Conservation (phyloP, 2,888 invertebrate genomes). For the Thecophora atra region DNA sequence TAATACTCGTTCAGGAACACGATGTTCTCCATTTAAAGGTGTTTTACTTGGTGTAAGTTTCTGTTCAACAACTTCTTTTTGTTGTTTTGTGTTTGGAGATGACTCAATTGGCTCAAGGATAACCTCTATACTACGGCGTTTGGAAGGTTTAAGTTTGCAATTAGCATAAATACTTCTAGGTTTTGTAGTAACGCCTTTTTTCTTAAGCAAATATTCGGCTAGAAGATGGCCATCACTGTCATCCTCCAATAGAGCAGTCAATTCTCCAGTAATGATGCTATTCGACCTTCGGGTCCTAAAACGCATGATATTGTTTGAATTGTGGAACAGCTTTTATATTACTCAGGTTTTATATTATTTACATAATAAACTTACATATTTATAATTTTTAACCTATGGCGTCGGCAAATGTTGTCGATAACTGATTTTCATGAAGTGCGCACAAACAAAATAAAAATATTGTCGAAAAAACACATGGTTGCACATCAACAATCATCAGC, state of each 20-base stretch:
- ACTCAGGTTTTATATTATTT: no score
- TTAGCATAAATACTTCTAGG: conserved; percentile 36
- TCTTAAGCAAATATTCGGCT: conserved; percentile 44
- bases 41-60: neutral
- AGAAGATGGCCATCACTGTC: conserved; percentile 45
- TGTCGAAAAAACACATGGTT: no score
- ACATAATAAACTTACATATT: no score
- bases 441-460: no score
- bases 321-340: no score
- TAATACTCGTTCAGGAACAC: no score
- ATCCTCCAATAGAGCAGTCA: conserved; percentile 43
- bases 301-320: no score
- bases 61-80: neutral
- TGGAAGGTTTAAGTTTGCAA: conserved; percentile 36
- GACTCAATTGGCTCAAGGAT: conserved; percentile 37
- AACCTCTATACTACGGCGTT: conserved; percentile 45
- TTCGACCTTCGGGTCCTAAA: neutral
- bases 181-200: conserved; percentile 33
- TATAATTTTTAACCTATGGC: no score
- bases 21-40: neutral
- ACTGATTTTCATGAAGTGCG: no score
- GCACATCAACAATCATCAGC: no score
- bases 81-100: neutral
- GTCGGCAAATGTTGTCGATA: no score
- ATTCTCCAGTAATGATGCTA: conserved; percentile 39